Conservation (phyloP, 92 coral and sea anemone species). For the Umimayanthus chanpuru region DNA sequence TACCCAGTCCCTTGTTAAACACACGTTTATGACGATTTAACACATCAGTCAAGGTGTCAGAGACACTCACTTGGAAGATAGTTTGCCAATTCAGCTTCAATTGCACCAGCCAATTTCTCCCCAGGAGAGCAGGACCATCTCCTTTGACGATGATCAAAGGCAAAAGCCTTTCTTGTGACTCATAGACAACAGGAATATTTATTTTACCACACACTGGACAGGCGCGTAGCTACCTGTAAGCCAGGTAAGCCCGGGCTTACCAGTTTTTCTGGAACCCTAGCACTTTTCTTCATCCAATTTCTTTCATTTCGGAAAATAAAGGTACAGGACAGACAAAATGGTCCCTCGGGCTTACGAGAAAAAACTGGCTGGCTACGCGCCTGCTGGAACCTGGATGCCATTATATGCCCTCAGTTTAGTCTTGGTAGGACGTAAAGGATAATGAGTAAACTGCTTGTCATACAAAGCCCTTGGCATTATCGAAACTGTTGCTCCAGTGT, state of each 20-base stretch:
- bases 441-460: slow-evolving; percentile 44
- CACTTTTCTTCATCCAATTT: too few species aligned
- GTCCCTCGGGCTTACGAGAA: too few species aligned
- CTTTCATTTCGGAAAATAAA: too few species aligned
- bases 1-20: slow-evolving; percentile 56
- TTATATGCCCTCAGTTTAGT: slow-evolving; percentile 46
- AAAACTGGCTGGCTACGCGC: too few species aligned
- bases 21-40: slow-evolving; percentile 39
- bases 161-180: slow-evolving; percentile 30
- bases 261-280: too few species aligned
- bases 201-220: slow-evolving; percentile 48
- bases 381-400: slow-evolving; percentile 47
- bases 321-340: too few species aligned
- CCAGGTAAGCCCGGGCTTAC: too few species aligned
- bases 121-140: slow-evolving; percentile 45
- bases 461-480: slow-evolving; percentile 42
- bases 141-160: slow-evolving; percentile 44
- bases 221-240: too few species aligned
- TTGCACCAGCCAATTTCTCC: slow-evolving; percentile 50
- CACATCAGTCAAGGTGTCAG: slow-evolving; percentile 45
- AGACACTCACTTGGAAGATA: slow-evolving; percentile 35
- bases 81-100: slow-evolving; percentile 46
- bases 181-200: slow-evolving; percentile 49
- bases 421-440: slow-evolving; percentile 16
- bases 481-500: slow-evolving; percentile 59